Conservation (phyloP, 2,888 invertebrate species). For the Brenthis ino region DNA sequence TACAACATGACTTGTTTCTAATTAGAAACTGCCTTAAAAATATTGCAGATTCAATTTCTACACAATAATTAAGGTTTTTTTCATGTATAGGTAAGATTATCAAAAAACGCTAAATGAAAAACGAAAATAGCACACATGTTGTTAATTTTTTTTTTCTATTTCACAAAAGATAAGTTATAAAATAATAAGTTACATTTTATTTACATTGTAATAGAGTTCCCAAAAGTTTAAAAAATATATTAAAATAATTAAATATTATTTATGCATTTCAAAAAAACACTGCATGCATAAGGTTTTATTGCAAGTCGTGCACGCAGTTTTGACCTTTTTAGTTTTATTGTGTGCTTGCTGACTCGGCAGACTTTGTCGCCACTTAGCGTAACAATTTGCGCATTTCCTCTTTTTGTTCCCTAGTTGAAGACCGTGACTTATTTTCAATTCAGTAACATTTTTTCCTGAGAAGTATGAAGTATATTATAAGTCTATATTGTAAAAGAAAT, state of each 20-base stretch:
- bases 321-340: slow-evolving; percentile 12
- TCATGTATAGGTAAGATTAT: too few relatives aligned
- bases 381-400: slow-evolving; percentile 2
- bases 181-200: too few relatives aligned
- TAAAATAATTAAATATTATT: background rate
- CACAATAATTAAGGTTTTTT: too few relatives aligned
- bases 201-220: too few relatives aligned
- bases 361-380: slow-evolving; percentile 1
- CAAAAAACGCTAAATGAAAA: too few relatives aligned
- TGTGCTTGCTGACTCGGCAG: background rate
- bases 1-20: too few relatives aligned
- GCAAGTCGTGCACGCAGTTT: slow-evolving; percentile 1
- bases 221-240: background rate
- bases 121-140: too few relatives aligned
- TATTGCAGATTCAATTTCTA: too few relatives aligned
- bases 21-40: too few relatives aligned
- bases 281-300: slow-evolving; percentile 1
- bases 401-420: slow-evolving; percentile 1
- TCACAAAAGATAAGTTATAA: too few relatives aligned
- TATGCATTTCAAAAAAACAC: slow-evolving; percentile 2
- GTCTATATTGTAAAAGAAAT: too few relatives aligned
- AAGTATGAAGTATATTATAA: background rate
- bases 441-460: background rate
- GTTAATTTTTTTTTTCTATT: too few relatives aligned
- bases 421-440: background rate